Evolutionary conservation across 2,113 vertebrate genomes (phyloP).

Genomic region (Anoura caudifer): DNA sequence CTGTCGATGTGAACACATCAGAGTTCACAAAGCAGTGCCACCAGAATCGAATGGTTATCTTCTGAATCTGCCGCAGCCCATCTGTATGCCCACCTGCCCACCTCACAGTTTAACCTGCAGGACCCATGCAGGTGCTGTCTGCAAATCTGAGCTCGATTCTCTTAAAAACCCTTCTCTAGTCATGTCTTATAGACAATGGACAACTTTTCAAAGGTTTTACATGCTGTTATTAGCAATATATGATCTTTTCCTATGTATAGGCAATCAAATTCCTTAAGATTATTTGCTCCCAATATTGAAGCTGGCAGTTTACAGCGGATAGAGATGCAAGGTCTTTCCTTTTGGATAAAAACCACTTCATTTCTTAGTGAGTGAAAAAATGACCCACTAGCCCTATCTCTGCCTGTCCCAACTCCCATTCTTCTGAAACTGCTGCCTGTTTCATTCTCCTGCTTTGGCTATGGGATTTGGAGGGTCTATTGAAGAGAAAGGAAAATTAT

Average conservation of each 20-base stretch:
- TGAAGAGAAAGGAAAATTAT: neutral
- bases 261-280: conserved; percentile 61
- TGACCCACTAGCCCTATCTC: neutral
- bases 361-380: neutral
- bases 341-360: neutral
- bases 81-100: neutral
- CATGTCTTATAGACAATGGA: conserved; percentile 47
- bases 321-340: neutral
- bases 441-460: neutral
- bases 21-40: neutral
- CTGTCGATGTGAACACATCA: neutral
- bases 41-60: neutral
- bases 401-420: neutral
- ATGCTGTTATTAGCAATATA: conserved; percentile 40
- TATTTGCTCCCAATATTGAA: conserved; percentile 63
- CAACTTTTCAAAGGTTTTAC: conserved; percentile 33
- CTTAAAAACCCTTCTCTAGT: neutral
- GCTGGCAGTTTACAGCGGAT: conserved; percentile 45
- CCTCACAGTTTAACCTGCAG: neutral
- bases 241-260: neutral
- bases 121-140: conserved; percentile 33
- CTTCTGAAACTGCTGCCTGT: neutral
- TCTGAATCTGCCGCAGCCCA: neutral
- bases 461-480: neutral
- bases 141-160: conserved; percentile 27